Conservation (phyloP, 2,888 invertebrate genomes). For the Trissoscelio sp. region DNA sequence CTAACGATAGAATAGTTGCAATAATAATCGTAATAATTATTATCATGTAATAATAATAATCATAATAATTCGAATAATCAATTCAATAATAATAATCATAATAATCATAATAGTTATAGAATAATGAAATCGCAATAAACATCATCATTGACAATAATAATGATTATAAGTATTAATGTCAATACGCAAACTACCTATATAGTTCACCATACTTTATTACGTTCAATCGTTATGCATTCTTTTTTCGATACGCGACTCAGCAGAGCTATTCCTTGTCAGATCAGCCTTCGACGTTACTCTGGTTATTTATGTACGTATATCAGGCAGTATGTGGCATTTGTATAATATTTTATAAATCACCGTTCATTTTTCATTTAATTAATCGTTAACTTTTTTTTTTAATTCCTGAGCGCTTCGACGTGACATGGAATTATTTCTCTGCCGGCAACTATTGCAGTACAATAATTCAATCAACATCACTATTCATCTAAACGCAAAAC, state of each 20-base stretch:
- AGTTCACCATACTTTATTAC: slow-evolving; percentile 66
- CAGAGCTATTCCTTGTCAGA: slow-evolving; percentile 61
- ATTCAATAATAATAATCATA: slow-evolving; percentile 56
- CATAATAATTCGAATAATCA: slow-evolving; percentile 55
- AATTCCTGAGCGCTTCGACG: slow-evolving; percentile 61
- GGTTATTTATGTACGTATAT: slow-evolving; percentile 47
- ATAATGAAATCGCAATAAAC: slow-evolving; percentile 71
- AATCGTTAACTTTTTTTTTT: slow-evolving; percentile 21
- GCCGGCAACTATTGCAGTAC: slow-evolving; percentile 54
- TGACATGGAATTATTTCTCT: slow-evolving; percentile 52
- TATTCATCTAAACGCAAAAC: slow-evolving; percentile 41
- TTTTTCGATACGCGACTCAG: slow-evolving; percentile 46
- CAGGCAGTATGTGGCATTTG: slow-evolving; percentile 60
- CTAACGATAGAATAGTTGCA: slow-evolving; percentile 82
- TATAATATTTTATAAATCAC: slow-evolving; percentile 52
- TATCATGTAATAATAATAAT: slow-evolving; percentile 59
- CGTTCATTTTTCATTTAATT: slow-evolving; percentile 24
- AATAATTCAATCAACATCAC: slow-evolving; percentile 64
- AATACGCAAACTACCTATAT: slow-evolving; percentile 73
- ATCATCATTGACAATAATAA: slow-evolving; percentile 71
- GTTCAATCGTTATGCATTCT: slow-evolving; percentile 52
- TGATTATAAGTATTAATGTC: slow-evolving; percentile 66
- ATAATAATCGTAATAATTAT: slow-evolving; percentile 72
- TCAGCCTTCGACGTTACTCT: slow-evolving; percentile 49
- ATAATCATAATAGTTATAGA: slow-evolving; percentile 61